Conservation (phyloP, 2,797 vertebrate genomes). For the Sylvia borin region DNA sequence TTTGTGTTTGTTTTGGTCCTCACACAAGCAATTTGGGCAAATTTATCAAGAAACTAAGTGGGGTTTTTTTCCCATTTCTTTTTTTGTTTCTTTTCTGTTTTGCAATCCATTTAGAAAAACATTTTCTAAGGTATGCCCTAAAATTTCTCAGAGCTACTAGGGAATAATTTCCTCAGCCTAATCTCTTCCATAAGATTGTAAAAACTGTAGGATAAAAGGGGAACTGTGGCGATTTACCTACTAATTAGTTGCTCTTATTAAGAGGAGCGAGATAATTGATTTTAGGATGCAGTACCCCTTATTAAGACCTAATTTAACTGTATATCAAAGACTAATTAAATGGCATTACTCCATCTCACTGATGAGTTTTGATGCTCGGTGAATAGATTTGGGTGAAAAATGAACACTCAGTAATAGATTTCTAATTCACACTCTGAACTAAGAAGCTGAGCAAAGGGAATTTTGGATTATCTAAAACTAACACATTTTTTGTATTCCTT, state of each 20-base stretch:
- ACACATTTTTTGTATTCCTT: conserved; percentile 70
- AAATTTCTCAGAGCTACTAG: conserved; percentile 70
- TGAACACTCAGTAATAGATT: conserved; percentile 76
- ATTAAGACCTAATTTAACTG: conserved; percentile 86
- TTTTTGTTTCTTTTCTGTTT: not conserved
- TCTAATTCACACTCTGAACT: conserved; percentile 70
- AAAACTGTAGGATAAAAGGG: conserved; percentile 78
- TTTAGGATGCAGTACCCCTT: conserved; percentile 83
- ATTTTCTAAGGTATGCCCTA: conserved; percentile 47
- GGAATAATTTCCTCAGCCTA: conserved; percentile 69
- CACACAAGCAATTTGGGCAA: not conserved
- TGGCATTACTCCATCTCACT: conserved; percentile 84
- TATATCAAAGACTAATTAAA: conserved; percentile 87
- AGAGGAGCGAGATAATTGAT: conserved; percentile 84
- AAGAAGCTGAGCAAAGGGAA: conserved; percentile 73
- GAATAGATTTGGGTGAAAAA: conserved; percentile 80
- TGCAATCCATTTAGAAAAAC: conserved; percentile 23
- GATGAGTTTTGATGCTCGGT: conserved; percentile 80
- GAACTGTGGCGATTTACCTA: conserved; percentile 82
- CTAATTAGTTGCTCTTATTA: conserved; percentile 87
- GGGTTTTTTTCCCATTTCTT: not conserved
- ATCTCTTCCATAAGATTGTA: conserved; percentile 73
- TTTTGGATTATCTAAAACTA: conserved; percentile 74
- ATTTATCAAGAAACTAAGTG: not conserved
- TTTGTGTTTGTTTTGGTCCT: not conserved